Evolutionary conservation across 2,888 invertebrate species (phyloP).

Genomic region (Lycaena phlaeas): DNA sequence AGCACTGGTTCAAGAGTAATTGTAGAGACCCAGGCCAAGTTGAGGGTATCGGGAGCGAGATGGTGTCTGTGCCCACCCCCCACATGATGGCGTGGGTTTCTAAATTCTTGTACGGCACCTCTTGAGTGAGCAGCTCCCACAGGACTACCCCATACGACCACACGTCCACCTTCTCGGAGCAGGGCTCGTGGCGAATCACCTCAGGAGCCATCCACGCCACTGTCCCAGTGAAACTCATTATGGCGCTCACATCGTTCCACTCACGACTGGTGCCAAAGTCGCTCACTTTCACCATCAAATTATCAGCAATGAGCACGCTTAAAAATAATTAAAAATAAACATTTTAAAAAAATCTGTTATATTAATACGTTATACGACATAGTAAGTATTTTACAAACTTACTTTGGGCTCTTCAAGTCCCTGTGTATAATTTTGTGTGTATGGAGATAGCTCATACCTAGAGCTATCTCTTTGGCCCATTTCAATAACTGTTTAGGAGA

Average conservation of each 20-base stretch:
- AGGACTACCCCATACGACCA: slow-evolving; percentile 99
- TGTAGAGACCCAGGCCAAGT: slow-evolving; percentile 92
- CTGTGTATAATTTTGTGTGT: slow-evolving; percentile 97
- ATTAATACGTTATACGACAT: too few species aligned
- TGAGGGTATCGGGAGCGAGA: slow-evolving; percentile 91
- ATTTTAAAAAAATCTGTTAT: too few species aligned
- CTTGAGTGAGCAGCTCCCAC: slow-evolving; percentile 97
- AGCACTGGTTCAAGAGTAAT: slow-evolving; percentile 91
- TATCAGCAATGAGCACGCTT: slow-evolving; percentile 89
- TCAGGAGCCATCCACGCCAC: slow-evolving; percentile 99
- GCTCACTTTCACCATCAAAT: slow-evolving; percentile 92
- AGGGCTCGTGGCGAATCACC: slow-evolving; percentile 96
- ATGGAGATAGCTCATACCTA: slow-evolving; percentile 97
- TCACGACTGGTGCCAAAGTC: slow-evolving; percentile 98
- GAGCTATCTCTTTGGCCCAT: slow-evolving; percentile 96
- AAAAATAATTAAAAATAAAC: slow-evolving; percentile 16
- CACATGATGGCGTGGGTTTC: slow-evolving; percentile 98
- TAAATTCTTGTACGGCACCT: slow-evolving; percentile 63
- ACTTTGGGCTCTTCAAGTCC: slow-evolving; percentile 99
- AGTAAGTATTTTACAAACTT: slow-evolving; percentile 71
- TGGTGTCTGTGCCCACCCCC: slow-evolving; percentile 96
- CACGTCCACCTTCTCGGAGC: slow-evolving; percentile 97
- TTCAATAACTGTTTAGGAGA: slow-evolving; percentile 89
- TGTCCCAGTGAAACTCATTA: slow-evolving; percentile 98
- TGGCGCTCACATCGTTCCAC: slow-evolving; percentile 94